A percentile compares a stretch with the other conserved stretches of the same genome.
phyloP scores from a whole-genome alignment of 1,140 invertebrate genomes.

The Zeugodacus cucurbitae region DNA sequence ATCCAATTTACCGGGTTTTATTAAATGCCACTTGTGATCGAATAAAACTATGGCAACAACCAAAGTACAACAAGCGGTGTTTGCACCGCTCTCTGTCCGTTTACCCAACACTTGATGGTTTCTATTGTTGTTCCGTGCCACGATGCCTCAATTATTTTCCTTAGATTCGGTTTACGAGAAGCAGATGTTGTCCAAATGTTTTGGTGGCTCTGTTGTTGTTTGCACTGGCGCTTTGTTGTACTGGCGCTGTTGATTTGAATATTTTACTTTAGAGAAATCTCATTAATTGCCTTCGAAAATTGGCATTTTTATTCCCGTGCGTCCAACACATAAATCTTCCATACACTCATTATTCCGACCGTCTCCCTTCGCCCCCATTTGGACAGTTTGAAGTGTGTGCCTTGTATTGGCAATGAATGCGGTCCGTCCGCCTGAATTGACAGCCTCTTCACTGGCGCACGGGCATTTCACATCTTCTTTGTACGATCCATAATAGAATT shows the following conservation, averaged over 20 bases:
- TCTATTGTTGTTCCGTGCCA: background rate
- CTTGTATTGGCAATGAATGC: background rate
- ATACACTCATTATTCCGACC: background rate
- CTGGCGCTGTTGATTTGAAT: background rate
- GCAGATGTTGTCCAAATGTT: slow-evolving; percentile 22
- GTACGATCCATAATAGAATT: background rate
- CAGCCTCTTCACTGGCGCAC: background rate
- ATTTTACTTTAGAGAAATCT: background rate
- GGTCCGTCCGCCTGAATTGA: background rate
- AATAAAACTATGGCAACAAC: background rate
- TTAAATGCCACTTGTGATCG: background rate
- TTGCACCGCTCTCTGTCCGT: background rate
- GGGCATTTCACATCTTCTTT: background rate
- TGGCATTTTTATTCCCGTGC: slow-evolving; percentile 18
- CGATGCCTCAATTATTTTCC: background rate
- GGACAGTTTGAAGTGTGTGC: background rate
- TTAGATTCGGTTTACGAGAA: background rate
- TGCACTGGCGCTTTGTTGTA: background rate
- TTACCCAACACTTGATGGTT: background rate
- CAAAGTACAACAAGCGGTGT: background rate
- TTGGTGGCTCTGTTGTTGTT: background rate
- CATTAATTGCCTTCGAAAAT: slow-evolving; percentile 22
- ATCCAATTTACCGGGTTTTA: background rate
- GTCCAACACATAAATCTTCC: background rate
- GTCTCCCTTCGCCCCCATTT: background rate